These are phyloP conservation scores for Zingel zingel DNA, from an alignment of 2,113 vertebrate genomes.

Conservation along the genomic window DNA sequence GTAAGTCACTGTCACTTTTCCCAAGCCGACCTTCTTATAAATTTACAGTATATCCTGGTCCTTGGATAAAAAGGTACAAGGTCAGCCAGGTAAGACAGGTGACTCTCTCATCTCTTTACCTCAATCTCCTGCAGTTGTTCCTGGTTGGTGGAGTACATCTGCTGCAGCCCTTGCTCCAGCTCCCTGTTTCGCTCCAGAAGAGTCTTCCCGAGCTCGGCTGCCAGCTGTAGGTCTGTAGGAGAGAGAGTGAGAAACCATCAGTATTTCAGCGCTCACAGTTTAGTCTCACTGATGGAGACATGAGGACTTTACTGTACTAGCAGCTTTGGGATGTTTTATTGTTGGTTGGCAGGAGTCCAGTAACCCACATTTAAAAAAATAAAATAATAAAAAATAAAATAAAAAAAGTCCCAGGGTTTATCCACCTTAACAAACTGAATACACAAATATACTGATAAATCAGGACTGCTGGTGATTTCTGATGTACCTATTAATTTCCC, in stretches of 20 bases:
- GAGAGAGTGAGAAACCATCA: background rate
- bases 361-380: background rate
- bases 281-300: background rate
- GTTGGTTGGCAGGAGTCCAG: slow-evolving; percentile 28
- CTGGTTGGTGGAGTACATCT: slow-evolving; percentile 94
- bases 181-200: slow-evolving; percentile 96
- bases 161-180: slow-evolving; percentile 93
- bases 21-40: background rate
- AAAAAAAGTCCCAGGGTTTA: background rate
- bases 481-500: background rate
- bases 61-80: background rate
- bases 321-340: slow-evolving; percentile 27
- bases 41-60: background rate
- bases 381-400: no score
- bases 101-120: slow-evolving; percentile 77
- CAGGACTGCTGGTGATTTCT: background rate
- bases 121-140: slow-evolving; percentile 97
- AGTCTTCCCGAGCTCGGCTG: slow-evolving; percentile 95
- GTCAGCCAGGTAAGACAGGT: background rate
- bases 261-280: slow-evolving; percentile 6
- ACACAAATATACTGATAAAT: background rate
- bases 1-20: background rate
- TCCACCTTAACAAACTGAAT: background rate
- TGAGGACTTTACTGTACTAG: background rate
- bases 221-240: slow-evolving; percentile 93